Conservation (phyloP, 2,797 vertebrate species). For the Syngnathus rostellatus region DNA sequence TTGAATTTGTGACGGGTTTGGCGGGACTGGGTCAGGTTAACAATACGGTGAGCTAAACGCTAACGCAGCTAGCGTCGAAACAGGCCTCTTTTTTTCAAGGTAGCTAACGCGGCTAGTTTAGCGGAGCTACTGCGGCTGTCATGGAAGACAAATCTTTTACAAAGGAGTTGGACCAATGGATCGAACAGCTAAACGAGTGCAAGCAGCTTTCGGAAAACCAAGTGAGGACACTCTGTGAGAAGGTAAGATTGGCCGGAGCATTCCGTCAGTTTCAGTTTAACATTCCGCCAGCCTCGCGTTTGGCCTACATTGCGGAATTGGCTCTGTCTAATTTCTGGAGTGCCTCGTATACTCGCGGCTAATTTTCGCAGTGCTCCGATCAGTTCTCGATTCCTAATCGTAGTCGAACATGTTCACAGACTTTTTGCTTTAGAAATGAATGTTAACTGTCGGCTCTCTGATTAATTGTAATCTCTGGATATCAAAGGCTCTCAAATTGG, state of each 20-base stretch:
- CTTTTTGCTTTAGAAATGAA: not conserved
- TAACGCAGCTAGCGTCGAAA: constrained; percentile 38
- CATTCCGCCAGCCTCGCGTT: not conserved
- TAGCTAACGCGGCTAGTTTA: constrained; percentile 49
- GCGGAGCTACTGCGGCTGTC: constrained; percentile 46
- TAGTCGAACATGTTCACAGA: not conserved
- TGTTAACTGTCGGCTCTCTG: not conserved
- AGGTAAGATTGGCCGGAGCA: constrained; percentile 65
- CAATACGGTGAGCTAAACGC: constrained; percentile 55
- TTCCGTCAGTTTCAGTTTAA: not conserved
- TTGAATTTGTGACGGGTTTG: constrained; percentile 41
- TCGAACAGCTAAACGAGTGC: constrained; percentile 94
- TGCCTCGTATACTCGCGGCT: constrained; percentile 4
- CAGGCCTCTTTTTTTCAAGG: constrained; percentile 35
- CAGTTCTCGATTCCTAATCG: no score
- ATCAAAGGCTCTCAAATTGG: not conserved
- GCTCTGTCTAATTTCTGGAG: constrained; percentile 46
- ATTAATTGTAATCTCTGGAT: no score
- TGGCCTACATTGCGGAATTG: constrained; percentile 35
- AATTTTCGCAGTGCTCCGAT: constrained; percentile 7
- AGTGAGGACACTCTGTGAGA: constrained; percentile 92
- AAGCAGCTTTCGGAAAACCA: constrained; percentile 95
- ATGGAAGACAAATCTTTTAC: constrained; percentile 87
- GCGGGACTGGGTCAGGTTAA: constrained; percentile 56
- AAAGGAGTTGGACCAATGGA: constrained; percentile 90